Percentiles rank a stretch among this genome's conserved stretches.
Conservation (phyloP, 2,113 vertebrate genomes). For the Alexandromys fortis region DNA sequence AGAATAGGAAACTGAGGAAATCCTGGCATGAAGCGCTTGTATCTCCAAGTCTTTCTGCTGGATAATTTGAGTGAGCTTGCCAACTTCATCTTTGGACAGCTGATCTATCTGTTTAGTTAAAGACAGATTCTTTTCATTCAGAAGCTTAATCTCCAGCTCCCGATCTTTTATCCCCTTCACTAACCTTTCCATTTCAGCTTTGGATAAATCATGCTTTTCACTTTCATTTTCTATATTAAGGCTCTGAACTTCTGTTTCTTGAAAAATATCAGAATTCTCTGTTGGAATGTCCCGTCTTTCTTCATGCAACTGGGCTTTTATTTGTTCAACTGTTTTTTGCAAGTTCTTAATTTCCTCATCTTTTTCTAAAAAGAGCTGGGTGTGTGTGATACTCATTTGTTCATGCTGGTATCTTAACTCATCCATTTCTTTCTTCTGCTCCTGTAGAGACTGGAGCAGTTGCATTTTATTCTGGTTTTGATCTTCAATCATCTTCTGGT, state of each 20-base stretch:
- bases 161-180: constrained; percentile 96
- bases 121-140: constrained; percentile 96
- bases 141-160: constrained; percentile 94
- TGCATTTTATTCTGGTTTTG: constrained; percentile 88
- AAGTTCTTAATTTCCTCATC: constrained; percentile 92
- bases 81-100: constrained; percentile 93
- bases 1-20: constrained; percentile 87
- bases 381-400: constrained; percentile 90
- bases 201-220: constrained; percentile 98
- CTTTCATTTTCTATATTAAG: constrained; percentile 94
- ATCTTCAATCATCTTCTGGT: constrained; percentile 90
- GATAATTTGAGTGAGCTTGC: constrained; percentile 94
- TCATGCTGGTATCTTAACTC: constrained; percentile 90
- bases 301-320: constrained; percentile 86
- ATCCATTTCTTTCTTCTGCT: constrained; percentile 92
- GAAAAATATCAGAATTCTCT: constrained; percentile 90
- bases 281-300: constrained; percentile 84
- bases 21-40: constrained; percentile 92
- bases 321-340: constrained; percentile 88
- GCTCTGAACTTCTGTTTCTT: constrained; percentile 92
- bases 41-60: constrained; percentile 97
- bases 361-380: constrained; percentile 90
- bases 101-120: constrained; percentile 94
- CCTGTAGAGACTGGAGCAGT: constrained; percentile 90
- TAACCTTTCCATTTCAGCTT: constrained; percentile 93